Evolutionary conservation across 2,113 vertebrate species (phyloP), one percentile per base, ranked within the genome.

Genomic region (Nerophis ophidion): DNA sequence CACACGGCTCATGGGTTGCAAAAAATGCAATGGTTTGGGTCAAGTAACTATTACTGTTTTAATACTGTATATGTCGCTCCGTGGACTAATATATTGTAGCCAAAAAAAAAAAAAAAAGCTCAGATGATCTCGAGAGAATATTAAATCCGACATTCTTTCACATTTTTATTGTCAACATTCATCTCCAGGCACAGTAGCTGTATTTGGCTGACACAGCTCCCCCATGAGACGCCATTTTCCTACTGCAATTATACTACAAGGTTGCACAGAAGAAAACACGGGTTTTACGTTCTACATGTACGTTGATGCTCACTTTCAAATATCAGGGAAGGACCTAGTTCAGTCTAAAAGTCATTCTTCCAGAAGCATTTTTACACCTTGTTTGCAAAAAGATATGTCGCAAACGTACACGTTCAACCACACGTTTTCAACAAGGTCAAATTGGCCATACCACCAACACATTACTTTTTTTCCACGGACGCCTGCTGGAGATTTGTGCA

Each of bases 391-490:
- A 76, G 75, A 84, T 81, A 74, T 11, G 66, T 70, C 70, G 52
- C 73, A 63, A 76, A 83, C 73, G 84, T 69, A 75, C 66, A 64
- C 62, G 57, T 10, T 74, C 66, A 42, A 4, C 83, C 84, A 2
- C 82, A 77, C 33, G 70, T 85, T 80, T 84, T 87, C 77, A 63
- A 75, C 76, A 59, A 77, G 80, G 78, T 86, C 78, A 86, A 88
- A 89, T 82, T 82, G 82, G 69, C 86, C 82, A 19, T 85, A 83
- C 79, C 86, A 86, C 82, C 86, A 13, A 65, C 71, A 70, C 79
- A 81, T 84, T 81, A 74, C 74, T 81, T 71, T 66, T 66, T 66
- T 74, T 76, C 77, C 49, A 52, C 66, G 82, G 81, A 84, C 35
- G 70, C 70, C 65, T 48, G 60, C 78, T 61, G 68, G 70, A 73